Conservation (phyloP, 2,113 vertebrate species). For the Rattus rattus region DNA sequence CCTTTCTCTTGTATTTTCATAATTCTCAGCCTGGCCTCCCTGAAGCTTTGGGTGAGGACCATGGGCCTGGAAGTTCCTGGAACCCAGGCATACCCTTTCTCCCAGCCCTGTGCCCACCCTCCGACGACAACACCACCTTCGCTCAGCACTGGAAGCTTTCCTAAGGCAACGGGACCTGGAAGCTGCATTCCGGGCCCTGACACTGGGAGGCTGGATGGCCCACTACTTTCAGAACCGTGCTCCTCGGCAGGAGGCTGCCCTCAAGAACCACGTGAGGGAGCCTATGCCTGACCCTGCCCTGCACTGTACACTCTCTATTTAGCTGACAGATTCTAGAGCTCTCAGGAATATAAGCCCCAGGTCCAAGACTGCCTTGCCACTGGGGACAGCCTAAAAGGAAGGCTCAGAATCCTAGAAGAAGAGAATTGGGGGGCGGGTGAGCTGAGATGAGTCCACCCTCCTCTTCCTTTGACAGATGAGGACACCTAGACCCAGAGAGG, state of each 20-base stretch:
- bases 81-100: slow-evolving; percentile 62
- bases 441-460: neutral
- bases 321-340: neutral
- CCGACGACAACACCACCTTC: slow-evolving; percentile 93
- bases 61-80: slow-evolving; percentile 47
- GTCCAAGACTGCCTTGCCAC: neutral
- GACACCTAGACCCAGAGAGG: neutral
- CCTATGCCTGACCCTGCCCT: neutral
- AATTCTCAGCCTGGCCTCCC: neutral
- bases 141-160: slow-evolving; percentile 92
- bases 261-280: slow-evolving; percentile 85
- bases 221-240: slow-evolving; percentile 91
- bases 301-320: neutral
- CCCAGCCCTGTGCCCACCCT: slow-evolving; percentile 90
- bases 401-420: slow-evolving; percentile 11
- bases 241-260: slow-evolving; percentile 90
- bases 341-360: neutral
- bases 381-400: neutral
- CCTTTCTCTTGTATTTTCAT: neutral
- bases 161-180: slow-evolving; percentile 92
- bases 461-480: slow-evolving; percentile 50
- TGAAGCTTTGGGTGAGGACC: neutral
- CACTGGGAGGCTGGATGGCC: slow-evolving; percentile 90
- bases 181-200: slow-evolving; percentile 91
- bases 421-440: neutral